A percentile compares a stretch with the other conserved stretches of the same genome.
These are phyloP conservation scores for Augochlorella aurata DNA, from an alignment of 2,888 invertebrate genomes.

Conservation along the genomic window DNA sequence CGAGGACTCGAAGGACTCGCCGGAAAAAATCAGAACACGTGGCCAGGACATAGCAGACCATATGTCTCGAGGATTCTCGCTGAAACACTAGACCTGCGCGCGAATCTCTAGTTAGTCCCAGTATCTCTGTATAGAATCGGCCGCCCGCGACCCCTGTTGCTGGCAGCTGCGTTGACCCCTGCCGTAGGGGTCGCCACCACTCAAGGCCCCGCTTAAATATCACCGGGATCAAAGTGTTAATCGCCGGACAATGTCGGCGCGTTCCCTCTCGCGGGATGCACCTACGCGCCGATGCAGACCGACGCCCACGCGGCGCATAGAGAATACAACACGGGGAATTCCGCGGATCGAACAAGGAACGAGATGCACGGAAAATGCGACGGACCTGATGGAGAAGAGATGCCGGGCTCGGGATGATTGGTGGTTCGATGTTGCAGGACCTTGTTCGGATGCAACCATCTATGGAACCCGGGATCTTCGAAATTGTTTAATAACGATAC, in stretches of 20 bases:
- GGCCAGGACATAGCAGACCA: neutral
- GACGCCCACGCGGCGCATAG: constrained; percentile 54
- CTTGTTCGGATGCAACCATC: constrained; percentile 5
- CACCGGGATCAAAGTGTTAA: constrained; percentile 68
- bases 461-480: neutral
- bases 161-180: constrained; percentile 20
- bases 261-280: constrained; percentile 54
- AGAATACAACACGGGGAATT: constrained; percentile 48
- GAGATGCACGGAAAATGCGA: constrained; percentile 42
- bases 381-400: constrained; percentile 13
- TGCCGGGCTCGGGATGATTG: constrained; percentile 13
- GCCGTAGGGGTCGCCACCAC: constrained; percentile 27
- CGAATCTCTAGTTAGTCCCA: constrained; percentile 20
- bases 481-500: constrained; percentile 4
- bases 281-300: constrained; percentile 54
- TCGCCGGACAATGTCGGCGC: constrained; percentile 62
- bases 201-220: constrained; percentile 50
- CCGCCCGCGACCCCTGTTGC: constrained; percentile 9
- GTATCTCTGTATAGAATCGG: constrained; percentile 7
- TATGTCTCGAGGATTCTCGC: neutral
- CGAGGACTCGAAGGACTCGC: neutral
- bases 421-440: neutral
- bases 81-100: constrained; percentile 15
- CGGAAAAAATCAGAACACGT: neutral
- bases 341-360: constrained; percentile 40